Evolutionary conservation across 1,140 invertebrate genomes (phyloP).

Genomic region (Akabosia matsudoensis): DNA sequence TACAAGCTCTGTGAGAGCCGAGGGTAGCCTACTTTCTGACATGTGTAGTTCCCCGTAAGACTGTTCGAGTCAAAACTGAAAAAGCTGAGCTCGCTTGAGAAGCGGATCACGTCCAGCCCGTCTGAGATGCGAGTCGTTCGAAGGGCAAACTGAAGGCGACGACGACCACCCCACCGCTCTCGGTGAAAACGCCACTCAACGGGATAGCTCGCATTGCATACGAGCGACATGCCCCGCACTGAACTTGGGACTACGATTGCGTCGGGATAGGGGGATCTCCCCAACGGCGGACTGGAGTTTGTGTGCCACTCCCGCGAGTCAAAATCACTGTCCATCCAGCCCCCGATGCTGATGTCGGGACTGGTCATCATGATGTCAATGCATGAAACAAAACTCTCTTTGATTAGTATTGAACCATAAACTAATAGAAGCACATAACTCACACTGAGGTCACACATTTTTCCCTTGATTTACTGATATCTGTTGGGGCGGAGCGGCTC

Average conservation of each 20-base stretch:
- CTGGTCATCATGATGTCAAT: not conserved
- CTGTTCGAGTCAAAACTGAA: constrained; percentile 19
- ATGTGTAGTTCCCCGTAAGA: constrained; percentile 37
- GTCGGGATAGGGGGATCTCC: not conserved
- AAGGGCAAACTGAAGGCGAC: constrained; percentile 1
- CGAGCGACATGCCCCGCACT: constrained; percentile 9
- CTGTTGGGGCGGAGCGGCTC: too few species aligned
- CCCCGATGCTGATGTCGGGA: not conserved
- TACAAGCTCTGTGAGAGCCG: constrained; percentile 26
- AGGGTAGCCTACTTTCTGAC: constrained; percentile 11
- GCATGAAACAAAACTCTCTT: not conserved
- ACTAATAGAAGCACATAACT: not conserved
- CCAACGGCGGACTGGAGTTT: constrained; percentile 4
- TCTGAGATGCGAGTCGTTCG: not conserved
- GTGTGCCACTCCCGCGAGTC: not conserved
- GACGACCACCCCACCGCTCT: not conserved
- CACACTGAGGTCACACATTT: too few species aligned
- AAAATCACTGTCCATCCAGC: constrained; percentile 15
- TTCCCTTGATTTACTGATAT: too few species aligned
- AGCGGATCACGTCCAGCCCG: not conserved
- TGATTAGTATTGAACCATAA: not conserved
- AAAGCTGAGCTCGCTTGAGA: constrained; percentile 11
- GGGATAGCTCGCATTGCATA: constrained; percentile 34
- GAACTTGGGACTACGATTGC: not conserved
- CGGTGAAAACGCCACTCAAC: constrained; percentile 39